Evolutionary conservation across 2,113 vertebrate species (phyloP).

Genomic region (Theristicus caerulescens): DNA sequence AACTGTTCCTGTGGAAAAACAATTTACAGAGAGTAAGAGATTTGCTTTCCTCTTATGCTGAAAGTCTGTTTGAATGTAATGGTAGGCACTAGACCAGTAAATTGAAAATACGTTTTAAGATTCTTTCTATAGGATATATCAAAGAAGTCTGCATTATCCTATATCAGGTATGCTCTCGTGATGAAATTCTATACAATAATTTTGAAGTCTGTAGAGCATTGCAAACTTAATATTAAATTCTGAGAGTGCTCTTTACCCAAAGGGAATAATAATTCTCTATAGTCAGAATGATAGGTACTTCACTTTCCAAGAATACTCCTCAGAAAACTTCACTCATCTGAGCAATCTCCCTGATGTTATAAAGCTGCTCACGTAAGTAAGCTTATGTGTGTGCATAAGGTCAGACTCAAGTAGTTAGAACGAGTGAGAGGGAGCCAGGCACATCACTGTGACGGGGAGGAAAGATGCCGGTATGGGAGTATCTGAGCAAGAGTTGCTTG

Average conservation of each 20-base stretch:
- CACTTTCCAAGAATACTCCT: not conserved
- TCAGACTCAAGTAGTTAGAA: not conserved
- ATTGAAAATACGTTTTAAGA: conserved; percentile 60
- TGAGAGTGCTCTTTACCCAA: not conserved
- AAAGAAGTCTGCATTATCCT: conserved; percentile 36
- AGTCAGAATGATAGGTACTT: not conserved
- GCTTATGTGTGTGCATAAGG: not conserved
- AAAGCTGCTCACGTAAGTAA: not conserved
- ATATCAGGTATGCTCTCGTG: not conserved
- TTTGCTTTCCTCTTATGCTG: not conserved
- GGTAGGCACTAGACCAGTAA: conserved; percentile 65
- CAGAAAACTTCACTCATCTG: not conserved
- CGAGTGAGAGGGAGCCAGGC: not conserved
- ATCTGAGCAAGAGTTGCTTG: not conserved
- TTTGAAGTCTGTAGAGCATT: conserved; percentile 44
- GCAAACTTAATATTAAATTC: conserved; percentile 55
- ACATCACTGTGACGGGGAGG: not conserved
- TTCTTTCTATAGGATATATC: conserved; percentile 52
- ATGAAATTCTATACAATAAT: conserved; percentile 54
- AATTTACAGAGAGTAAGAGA: conserved; percentile 58
- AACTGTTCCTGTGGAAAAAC: conserved; percentile 57
- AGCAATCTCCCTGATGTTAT: not conserved
- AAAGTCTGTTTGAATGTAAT: conserved; percentile 38
- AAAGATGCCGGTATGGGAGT: not conserved
- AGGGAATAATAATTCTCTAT: conserved; percentile 34